phyloP scores from a whole-genome alignment of 2,113 vertebrate species.

The Rhodinocichla rosea region DNA sequence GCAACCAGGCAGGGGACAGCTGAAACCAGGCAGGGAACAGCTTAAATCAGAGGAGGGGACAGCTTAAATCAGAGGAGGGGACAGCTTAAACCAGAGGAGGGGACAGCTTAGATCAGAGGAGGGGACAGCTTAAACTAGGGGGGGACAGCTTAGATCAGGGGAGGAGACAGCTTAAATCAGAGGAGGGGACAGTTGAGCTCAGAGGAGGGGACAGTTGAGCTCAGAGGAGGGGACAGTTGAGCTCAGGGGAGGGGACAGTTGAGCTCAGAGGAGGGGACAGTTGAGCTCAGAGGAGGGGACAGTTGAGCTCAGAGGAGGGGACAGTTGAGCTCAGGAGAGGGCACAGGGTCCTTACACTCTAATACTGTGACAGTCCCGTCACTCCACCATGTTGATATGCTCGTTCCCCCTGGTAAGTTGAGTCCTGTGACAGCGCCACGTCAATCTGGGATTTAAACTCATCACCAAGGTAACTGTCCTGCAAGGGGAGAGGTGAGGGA shows the following conservation, averaged over 20 bases:
- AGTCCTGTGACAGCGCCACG: conserved; percentile 98
- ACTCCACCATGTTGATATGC: conserved; percentile 98
- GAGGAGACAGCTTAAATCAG: no score
- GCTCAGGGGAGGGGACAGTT: neutral
- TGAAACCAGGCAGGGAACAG: neutral
- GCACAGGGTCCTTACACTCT: conserved; percentile 81
- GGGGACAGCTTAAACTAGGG: neutral
- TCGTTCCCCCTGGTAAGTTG: conserved; percentile 98
- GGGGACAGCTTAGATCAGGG: no score
- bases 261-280: neutral
- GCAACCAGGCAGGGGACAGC: neutral
- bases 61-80: neutral
- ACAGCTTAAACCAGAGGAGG: no score
- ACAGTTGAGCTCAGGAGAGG: no score
- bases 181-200: neutral
- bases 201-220: no score
- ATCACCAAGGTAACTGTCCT: conserved; percentile 99
- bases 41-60: neutral
- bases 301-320: no score
- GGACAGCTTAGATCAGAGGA: neutral
- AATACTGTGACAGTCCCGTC: conserved; percentile 99
- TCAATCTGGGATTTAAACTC: conserved; percentile 99
- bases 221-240: no score
- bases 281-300: no score
- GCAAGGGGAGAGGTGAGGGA: neutral